Conservation (phyloP, 2,888 invertebrate species). For the Diadromus collaris region DNA sequence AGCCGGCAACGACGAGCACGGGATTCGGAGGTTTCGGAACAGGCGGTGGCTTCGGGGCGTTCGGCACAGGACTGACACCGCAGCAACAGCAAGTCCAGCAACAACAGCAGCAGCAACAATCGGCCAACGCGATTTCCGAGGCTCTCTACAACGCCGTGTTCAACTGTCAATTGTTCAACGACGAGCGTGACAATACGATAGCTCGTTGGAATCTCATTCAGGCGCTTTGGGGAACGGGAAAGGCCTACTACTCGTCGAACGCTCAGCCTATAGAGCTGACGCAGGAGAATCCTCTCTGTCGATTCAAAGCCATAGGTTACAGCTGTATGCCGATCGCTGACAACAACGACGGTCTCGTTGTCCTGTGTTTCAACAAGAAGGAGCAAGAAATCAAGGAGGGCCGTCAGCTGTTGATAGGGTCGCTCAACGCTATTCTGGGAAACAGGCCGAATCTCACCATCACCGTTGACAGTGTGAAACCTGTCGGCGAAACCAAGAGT, state of each 20-base stretch:
- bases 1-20: conserved; percentile 80
- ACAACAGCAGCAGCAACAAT: conserved; percentile 82
- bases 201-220: conserved; percentile 98
- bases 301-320: conserved; percentile 97
- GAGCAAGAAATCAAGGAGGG: conserved; percentile 86
- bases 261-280: conserved; percentile 92
- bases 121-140: conserved; percentile 84
- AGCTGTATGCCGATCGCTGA: conserved; percentile 92
- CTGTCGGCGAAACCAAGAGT: conserved; percentile 89
- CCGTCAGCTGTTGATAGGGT: conserved; percentile 81
- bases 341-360: conserved; percentile 95
- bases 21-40: conserved; percentile 80
- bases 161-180: conserved; percentile 93
- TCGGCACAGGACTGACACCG: conserved; percentile 71
- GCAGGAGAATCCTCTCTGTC: conserved; percentile 94
- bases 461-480: conserved; percentile 89
- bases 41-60: conserved; percentile 70
- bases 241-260: conserved; percentile 89
- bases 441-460: conserved; percentile 92
- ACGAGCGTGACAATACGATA: conserved; percentile 96
- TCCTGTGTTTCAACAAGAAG: conserved; percentile 91
- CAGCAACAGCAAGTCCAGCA: conserved; percentile 78
- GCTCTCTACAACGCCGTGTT: conserved; percentile 88
- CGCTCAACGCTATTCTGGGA: conserved; percentile 87
- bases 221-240: conserved; percentile 93